Base-by-base conservation (phyloP, 2,113 vertebrate genomes). In the Rhinoderma darwinii region DNA sequence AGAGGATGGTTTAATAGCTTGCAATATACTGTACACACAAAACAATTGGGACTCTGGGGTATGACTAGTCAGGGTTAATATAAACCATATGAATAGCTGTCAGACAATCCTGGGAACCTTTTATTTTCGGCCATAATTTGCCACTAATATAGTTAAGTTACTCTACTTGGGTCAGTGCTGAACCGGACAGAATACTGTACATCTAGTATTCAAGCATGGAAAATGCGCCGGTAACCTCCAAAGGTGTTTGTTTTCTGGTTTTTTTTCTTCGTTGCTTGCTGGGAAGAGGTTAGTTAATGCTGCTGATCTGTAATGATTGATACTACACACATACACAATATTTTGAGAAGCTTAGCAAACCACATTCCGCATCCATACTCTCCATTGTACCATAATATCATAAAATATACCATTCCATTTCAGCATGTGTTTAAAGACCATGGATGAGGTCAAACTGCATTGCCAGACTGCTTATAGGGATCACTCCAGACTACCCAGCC, bases 1-100 rank as follows among this genome's bases (percentile, higher is more conserved):
- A 25, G 37, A 41, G 20, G 68, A 72, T 41, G 8, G 68, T 72
- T n/a, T 41, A 72, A 39, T 89, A 87, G 89, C 88, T 90, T 91
- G 91, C 89, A 92, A 17, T 93, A 89, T 51, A 92, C 90, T 94
- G 92, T 91, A 92, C 89, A 91, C 88, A 85, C 82, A 84, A 88
- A 87, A 82, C 17, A 51, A 68, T 77, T 14, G 12, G 20, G 18
- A 74, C 37, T 63, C 27, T 90, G 90, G 84, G 91, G 86, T 88
- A 91, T 84, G 84, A 89, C 84, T 54, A 39, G 12, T 15, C 22
- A 47, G 59, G 75, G 44, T 68, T 73, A 39, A 70, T 35, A 25
- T 86, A 22, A 9, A 61, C 50, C 18, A 70, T 32, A 70, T 9
- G 5, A 39, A 39, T 72, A 12, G 35, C 68, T 72, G 32, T 72